Evolutionary conservation across 2,797 vertebrate genomes (phyloP), one percentile per base, ranked within the genome.

Genomic region (Sebastes goodei): DNA sequence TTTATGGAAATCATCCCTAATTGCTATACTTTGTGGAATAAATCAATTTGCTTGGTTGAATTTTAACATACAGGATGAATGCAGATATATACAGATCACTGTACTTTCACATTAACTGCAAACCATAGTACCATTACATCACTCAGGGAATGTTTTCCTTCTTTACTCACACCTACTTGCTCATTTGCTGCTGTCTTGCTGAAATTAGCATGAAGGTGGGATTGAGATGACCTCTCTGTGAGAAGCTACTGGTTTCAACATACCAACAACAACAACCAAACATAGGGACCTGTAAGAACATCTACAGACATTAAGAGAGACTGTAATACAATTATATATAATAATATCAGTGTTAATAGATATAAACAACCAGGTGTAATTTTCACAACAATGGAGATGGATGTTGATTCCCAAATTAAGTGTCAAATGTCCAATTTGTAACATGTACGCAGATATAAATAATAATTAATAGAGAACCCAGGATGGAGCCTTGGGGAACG

Each of bases 121-220:
- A 69, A 1, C 33, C 42, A 33, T 5, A 52, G 46, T 4, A 30
- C 6, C n/a, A 23, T 53, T 35, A 23, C 32, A 60, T 33, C 67
- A 67, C 29, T 66, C 25, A 11, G 21, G 29, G 53, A 65, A 66
- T 76, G 62, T 42, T 52, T 76, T 67, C 25, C 49, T 62, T 76
- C 33, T 82, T 78, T 62, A 64, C 42, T 83, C 62, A 68, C 70
- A 55, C 86, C 63, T 21, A 66, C 42, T 80, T 85, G 80, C 46
- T 35, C 49, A 53, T 72, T 87, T 92, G 59, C 62, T 85, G 62
- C 71, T 71, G 75, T 83, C 62, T 53, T 72, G 79, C 11, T 49
- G 30, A 79, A 89, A 84, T 85, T 77, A 74, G 63, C 81, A 42
- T 38, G 21, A 11, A 71, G 70, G 76, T 90, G 83, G 15, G 46